These are phyloP conservation scores for Acropora tenuis DNA, from an alignment of 64 coral and sea anemone genomes.

Conservation along the genomic window DNA sequence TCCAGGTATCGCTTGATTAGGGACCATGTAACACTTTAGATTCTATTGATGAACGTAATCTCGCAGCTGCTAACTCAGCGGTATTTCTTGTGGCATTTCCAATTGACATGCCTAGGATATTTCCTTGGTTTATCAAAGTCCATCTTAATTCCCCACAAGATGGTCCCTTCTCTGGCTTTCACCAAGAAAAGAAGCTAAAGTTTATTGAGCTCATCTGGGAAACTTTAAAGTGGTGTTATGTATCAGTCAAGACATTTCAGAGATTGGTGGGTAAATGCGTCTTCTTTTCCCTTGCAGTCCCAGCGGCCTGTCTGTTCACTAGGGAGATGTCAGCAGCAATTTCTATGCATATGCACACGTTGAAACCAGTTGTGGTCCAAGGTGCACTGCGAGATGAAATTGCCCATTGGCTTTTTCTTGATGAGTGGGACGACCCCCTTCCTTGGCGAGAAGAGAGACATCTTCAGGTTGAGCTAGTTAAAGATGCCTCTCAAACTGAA, in stretches of 20 bases:
- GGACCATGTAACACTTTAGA: constrained; percentile 29
- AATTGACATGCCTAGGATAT: constrained; percentile 15
- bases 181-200: neutral
- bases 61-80: constrained; percentile 46
- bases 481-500: neutral
- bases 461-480: constrained; percentile 16
- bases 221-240: too few species aligned
- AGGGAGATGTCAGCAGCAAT: constrained; percentile 38
- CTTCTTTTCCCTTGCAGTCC: constrained; percentile 18
- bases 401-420: constrained; percentile 39
- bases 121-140: neutral
- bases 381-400: neutral
- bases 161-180: constrained; percentile 39
- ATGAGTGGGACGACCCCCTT: constrained; percentile 42
- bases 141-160: neutral
- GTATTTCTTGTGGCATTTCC: constrained; percentile 30
- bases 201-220: too few species aligned
- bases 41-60: constrained; percentile 13
- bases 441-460: constrained; percentile 45
- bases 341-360: constrained; percentile 1
- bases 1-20: constrained; percentile 27
- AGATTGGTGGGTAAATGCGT: too few species aligned
- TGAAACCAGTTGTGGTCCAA: neutral
- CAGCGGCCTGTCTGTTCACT: neutral
- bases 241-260: too few species aligned